Evolutionary conservation across 2,888 invertebrate genomes (phyloP).

Genomic region (Temnothorax rugatulus): DNA sequence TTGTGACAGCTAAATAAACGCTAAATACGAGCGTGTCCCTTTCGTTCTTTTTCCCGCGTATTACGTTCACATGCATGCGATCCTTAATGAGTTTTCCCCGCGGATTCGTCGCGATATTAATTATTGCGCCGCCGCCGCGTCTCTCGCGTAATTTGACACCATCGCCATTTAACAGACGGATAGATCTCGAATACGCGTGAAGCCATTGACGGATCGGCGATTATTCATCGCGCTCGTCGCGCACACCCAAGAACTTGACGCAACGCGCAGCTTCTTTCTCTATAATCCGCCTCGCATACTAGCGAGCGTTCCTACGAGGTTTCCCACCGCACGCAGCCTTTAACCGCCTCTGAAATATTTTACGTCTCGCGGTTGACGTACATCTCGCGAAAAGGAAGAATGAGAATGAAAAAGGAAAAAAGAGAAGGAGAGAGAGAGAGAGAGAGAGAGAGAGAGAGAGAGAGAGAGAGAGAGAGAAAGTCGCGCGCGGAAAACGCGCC

Average conservation of each 20-base stretch:
- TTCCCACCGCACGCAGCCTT: slow-evolving; percentile 50
- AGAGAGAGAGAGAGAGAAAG: neutral
- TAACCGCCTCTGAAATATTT: slow-evolving; percentile 53
- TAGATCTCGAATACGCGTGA: slow-evolving; percentile 47
- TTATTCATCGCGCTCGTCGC: slow-evolving; percentile 49
- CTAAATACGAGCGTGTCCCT: neutral
- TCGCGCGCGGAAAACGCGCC: slow-evolving; percentile 35
- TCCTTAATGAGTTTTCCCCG: slow-evolving; percentile 35
- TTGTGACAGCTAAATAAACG: slow-evolving; percentile 8
- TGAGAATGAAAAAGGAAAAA: neutral
- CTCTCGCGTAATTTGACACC: slow-evolving; percentile 47
- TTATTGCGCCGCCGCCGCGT: slow-evolving; percentile 19
- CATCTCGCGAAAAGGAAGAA: slow-evolving; percentile 40
- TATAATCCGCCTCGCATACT: slow-evolving; percentile 35
- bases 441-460: neutral
- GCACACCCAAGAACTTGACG: slow-evolving; percentile 20
- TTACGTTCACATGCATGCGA: neutral
- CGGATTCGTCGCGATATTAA: slow-evolving; percentile 29
- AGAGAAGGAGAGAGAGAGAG: neutral
- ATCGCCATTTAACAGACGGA: slow-evolving; percentile 44
- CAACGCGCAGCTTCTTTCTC: slow-evolving; percentile 48
- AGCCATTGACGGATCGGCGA: slow-evolving; percentile 48
- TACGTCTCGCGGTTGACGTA: slow-evolving; percentile 52
- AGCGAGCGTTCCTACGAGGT: slow-evolving; percentile 24
- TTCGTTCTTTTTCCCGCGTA: neutral